These are phyloP conservation scores for Allophyes oxyacanthae DNA, from an alignment of 2,888 invertebrate genomes.

Conservation along the genomic window DNA sequence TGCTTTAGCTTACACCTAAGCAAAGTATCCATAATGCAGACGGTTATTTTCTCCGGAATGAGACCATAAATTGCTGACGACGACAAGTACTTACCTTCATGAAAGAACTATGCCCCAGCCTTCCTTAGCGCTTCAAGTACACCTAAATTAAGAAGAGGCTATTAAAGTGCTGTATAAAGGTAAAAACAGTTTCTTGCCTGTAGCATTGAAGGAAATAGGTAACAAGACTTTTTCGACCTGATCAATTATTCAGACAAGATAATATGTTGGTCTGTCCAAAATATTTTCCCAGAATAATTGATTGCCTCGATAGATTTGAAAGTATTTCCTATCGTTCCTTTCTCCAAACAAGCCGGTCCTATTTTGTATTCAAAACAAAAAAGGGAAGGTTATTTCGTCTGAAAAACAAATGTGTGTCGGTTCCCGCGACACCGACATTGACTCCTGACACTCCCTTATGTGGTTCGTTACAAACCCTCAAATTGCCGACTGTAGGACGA, in stretches of 20 bases:
- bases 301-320: no score
- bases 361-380: constrained; percentile 49
- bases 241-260: no score
- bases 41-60: constrained; percentile 69
- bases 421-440: constrained; percentile 45
- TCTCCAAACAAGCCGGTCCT: neutral
- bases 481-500: constrained; percentile 67
- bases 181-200: constrained; percentile 14
- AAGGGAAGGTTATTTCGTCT: constrained; percentile 59
- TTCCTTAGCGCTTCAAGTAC: constrained; percentile 41
- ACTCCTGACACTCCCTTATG: constrained; percentile 60
- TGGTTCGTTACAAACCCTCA: constrained; percentile 73
- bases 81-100: constrained; percentile 60
- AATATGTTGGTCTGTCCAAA: no score
- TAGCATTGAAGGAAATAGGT: constrained; percentile 10
- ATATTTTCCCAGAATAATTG: no score
- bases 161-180: constrained; percentile 28
- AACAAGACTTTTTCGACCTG: neutral
- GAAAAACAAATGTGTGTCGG: constrained; percentile 63
- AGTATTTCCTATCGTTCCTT: no score
- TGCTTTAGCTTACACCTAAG: constrained; percentile 46
- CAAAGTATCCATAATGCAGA: constrained; percentile 58
- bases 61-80: constrained; percentile 74
- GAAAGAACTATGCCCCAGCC: constrained; percentile 49
- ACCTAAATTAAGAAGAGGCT: constrained; percentile 47